Conservation (phyloP, 2,888 invertebrate genomes). For the Plusia festucae region DNA sequence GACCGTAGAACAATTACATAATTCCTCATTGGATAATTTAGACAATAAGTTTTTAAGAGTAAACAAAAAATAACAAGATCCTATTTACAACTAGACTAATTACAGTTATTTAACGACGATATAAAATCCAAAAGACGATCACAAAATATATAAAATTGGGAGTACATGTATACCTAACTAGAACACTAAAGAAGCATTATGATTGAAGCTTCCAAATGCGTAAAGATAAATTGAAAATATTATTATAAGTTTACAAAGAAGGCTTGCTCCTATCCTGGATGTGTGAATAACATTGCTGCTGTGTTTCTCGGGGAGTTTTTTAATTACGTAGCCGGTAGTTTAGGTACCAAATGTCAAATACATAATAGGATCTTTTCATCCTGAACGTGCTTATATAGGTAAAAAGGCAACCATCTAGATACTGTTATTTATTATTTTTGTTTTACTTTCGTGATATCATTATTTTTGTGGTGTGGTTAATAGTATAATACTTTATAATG, state of each 20-base stretch:
- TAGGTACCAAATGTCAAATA: neutral
- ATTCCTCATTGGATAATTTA: constrained; percentile 30
- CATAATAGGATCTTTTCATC: neutral
- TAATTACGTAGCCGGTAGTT: too few species aligned
- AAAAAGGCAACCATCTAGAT: too few species aligned
- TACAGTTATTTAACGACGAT: constrained; percentile 40
- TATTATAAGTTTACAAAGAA: constrained; percentile 16
- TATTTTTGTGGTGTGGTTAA: too few species aligned
- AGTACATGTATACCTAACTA: constrained; percentile 35
- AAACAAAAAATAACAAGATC: constrained; percentile 44
- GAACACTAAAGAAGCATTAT: constrained; percentile 36
- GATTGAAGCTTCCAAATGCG: constrained; percentile 36
- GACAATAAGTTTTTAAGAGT: constrained; percentile 22
- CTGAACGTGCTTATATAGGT: neutral
- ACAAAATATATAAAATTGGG: constrained; percentile 42
- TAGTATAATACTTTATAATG: neutral
- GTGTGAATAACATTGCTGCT: constrained; percentile 11
- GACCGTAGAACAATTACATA: constrained; percentile 16
- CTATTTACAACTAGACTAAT: constrained; percentile 41
- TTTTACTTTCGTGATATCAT: too few species aligned
- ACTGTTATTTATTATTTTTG: too few species aligned
- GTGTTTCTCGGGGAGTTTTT: constrained; percentile 1
- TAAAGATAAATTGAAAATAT: constrained; percentile 22
- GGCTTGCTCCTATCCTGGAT: constrained; percentile 21
- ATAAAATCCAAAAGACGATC: constrained; percentile 42